Percentiles rank a stretch among this genome's conserved stretches.
These are phyloP conservation scores for Tychaedon coryphoeus DNA, from an alignment of 2,113 vertebrate species.

Conservation along the genomic window DNA sequence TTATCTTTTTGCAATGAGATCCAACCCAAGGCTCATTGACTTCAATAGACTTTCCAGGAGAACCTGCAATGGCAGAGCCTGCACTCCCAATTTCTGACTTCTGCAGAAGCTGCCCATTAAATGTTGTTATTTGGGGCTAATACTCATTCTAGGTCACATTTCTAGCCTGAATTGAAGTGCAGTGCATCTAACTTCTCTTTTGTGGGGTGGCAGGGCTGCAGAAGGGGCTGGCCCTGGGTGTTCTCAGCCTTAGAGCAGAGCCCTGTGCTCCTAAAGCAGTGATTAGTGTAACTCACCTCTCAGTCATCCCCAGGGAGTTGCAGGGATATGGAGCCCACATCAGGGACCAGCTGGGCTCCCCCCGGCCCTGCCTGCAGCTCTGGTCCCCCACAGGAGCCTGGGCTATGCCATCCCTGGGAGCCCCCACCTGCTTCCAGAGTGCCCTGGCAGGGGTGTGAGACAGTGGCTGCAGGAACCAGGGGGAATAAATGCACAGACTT, in stretches of 20 bases:
- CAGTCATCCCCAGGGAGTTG: background rate
- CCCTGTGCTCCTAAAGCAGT: background rate
- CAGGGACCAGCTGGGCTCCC: background rate
- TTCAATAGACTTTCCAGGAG: slow-evolving; percentile 42
- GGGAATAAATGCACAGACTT: background rate
- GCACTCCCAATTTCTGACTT: background rate
- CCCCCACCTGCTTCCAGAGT: background rate
- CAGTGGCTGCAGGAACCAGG: background rate
- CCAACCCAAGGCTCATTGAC: slow-evolving; percentile 51
- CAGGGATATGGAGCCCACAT: background rate
- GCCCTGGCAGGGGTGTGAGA: background rate
- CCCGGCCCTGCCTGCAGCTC: background rate
- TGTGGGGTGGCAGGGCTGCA: background rate
- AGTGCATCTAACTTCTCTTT: background rate
- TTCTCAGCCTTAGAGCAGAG: background rate
- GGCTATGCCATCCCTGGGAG: background rate
- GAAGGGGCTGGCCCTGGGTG: background rate
- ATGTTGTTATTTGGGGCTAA: background rate
- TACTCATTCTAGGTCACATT: background rate
- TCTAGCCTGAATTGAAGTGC: background rate
- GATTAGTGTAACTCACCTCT: background rate
- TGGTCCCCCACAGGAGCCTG: background rate
- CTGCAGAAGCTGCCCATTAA: background rate
- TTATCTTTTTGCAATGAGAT: slow-evolving; percentile 52
- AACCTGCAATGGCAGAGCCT: background rate